Percentiles rank a stretch among this genome's conserved stretches.
phyloP scores from a whole-genome alignment of 2,888 invertebrate genomes.

The Orthonychiurus folsomi region DNA sequence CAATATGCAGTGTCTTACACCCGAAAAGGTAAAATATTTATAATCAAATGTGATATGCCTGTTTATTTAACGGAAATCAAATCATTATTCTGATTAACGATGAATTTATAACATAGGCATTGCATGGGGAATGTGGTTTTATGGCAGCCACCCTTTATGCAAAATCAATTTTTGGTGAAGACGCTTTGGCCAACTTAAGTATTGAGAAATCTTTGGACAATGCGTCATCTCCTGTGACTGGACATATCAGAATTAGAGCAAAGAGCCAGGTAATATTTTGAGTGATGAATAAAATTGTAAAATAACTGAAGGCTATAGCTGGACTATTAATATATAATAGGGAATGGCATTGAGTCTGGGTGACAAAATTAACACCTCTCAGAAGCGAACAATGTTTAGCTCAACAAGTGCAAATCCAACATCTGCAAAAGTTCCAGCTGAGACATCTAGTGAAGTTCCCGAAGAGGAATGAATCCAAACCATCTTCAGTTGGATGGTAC shows the following conservation, averaged over 20 bases:
- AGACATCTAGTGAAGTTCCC: no score
- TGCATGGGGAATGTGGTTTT: conserved; percentile 96
- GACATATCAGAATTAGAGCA: conserved; percentile 94
- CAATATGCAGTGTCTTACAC: conserved; percentile 98
- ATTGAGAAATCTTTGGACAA: conserved; percentile 90
- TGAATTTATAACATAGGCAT: conserved; percentile 58
- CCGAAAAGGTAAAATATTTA: conserved; percentile 79
- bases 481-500: no score
- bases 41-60: background rate
- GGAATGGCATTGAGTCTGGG: conserved; percentile 98
- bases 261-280: conserved; percentile 78
- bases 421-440: no score
- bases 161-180: conserved; percentile 94
- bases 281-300: conserved; percentile 4
- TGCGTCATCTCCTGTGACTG: conserved; percentile 77
- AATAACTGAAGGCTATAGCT: background rate
- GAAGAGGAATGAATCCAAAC: no score
- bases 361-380: conserved; percentile 92
- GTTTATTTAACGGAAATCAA: conserved; percentile 6
- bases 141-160: conserved; percentile 99
- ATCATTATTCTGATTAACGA: conserved; percentile 12
- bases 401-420: no score
- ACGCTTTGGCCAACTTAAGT: conserved; percentile 96
- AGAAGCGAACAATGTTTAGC: no score
- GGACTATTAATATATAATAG: conserved; percentile 47